Conservation (phyloP, 2,888 invertebrate genomes). For the Apodemia zela region DNA sequence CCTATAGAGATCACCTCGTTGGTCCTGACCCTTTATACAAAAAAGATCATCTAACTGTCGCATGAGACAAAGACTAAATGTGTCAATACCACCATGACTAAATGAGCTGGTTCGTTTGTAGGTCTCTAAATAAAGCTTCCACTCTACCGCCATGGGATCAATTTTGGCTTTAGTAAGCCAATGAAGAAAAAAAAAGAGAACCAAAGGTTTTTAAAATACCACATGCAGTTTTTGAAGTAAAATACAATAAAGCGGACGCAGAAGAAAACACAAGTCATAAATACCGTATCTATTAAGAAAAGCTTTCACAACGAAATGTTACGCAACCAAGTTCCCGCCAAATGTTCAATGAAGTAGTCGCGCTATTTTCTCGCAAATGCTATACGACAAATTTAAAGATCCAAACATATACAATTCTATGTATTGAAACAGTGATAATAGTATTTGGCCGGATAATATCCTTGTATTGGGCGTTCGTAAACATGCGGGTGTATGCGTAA, state of each 20-base stretch:
- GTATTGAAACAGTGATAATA: slow-evolving; percentile 38
- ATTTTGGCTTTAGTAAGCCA: too few relatives aligned
- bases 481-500: slow-evolving; percentile 66
- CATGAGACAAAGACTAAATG: not conserved
- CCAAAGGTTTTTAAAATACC: too few relatives aligned
- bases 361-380: slow-evolving; percentile 60
- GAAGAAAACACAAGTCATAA: too few relatives aligned
- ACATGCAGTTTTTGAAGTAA: too few relatives aligned
- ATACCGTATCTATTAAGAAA: slow-evolving; percentile 31
- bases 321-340: slow-evolving; percentile 66
- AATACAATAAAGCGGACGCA: too few relatives aligned
- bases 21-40: not conserved
- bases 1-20: not conserved
- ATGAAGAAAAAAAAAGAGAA: too few relatives aligned
- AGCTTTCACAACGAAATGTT: slow-evolving; percentile 54
- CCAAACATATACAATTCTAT: slow-evolving; percentile 33
- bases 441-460: slow-evolving; percentile 45
- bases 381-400: slow-evolving; percentile 48
- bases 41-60: not conserved
- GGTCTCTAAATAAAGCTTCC: too few relatives aligned
- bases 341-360: slow-evolving; percentile 70
- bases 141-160: too few relatives aligned
- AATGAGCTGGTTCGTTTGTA: too few relatives aligned
- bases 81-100: too few relatives aligned
- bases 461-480: slow-evolving; percentile 47